Conservation (phyloP, 2,888 invertebrate species). For the Hanleya hanleyi region DNA sequence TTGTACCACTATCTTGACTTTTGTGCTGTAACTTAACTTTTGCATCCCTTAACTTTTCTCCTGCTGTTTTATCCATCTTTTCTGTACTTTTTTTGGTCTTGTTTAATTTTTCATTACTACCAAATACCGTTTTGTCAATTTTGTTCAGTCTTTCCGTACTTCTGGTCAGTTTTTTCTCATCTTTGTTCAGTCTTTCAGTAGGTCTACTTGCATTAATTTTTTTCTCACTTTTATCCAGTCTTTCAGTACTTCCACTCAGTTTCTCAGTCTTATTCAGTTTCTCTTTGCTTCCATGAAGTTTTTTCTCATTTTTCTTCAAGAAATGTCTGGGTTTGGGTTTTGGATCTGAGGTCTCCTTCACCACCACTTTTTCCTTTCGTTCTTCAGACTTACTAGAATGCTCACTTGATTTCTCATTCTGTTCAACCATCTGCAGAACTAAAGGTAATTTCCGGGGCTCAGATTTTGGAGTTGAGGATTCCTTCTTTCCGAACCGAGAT, state of each 20-base stretch:
- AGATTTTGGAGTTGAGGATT: no score
- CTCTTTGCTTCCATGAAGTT: background rate
- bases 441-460: background rate
- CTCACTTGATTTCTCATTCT: background rate
- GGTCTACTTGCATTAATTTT: no score
- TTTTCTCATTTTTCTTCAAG: slow-evolving; percentile 10
- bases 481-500: background rate
- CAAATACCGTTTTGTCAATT: no score
- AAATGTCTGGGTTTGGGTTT: slow-evolving; percentile 1
- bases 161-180: background rate
- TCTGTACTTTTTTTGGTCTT: no score
- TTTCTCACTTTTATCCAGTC: no score
- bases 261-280: background rate
- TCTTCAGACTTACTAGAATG: background rate
- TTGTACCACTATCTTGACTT: no score
- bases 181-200: no score
- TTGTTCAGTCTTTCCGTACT: background rate
- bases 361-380: background rate
- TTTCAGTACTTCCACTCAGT: no score
- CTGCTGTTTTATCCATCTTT: no score
- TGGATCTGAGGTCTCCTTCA: background rate
- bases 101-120: no score
- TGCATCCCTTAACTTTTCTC: no score
- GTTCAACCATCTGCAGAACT: background rate
- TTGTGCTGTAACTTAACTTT: no score